Evolutionary conservation across 1,140 invertebrate species (phyloP), one percentile per base, ranked within the genome.

Genomic region (Cepaea nemoralis): DNA sequence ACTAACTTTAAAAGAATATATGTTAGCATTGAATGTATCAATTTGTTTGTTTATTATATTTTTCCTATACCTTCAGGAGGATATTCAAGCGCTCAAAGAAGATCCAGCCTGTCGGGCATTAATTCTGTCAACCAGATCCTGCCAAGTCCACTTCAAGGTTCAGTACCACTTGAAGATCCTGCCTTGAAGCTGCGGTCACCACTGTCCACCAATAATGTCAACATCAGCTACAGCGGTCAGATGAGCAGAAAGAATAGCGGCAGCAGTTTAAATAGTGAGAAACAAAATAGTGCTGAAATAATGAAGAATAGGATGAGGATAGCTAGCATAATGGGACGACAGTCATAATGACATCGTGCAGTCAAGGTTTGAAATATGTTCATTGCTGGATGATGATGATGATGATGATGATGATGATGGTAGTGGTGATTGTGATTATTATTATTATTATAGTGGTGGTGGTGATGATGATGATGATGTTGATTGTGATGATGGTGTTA

Each of bases 291-390:
- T 42, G 69, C 67, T 33, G 33, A 73, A 48, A 31, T 80, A 0
- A 10, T 48, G 33, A 63, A 80, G 22, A 80, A 33, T 39, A 66
- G 78, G 22, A 71, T 55, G 35, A 71, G 78, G 33, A 80, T 80
- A 24, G 67, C 69, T 1, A 70, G 70, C n/a, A 37, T 80, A 24
- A 55, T 80, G 69, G 78, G 78, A 27, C 48, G 78, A 45, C 24
- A 0, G 10, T 55, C 50, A 3, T 55, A 24, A 55, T 55, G n/a
- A n/a, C n/a, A n/a, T n/a, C n/a, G n/a, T n/a, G n/a, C n/a, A n/a
- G n/a, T n/a, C n/a, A n/a, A n/a, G n/a, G n/a, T n/a, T n/a, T n/a
- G n/a, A n/a, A n/a, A n/a, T n/a, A n/a, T n/a, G n/a, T n/a, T n/a
- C n/a, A n/a, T n/a, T n/a, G n/a, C n/a, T n/a, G n/a, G n/a, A n/a